Evolutionary conservation across 1,140 invertebrate species (phyloP).

Genomic region (Cyrtorhinus lividipennis): DNA sequence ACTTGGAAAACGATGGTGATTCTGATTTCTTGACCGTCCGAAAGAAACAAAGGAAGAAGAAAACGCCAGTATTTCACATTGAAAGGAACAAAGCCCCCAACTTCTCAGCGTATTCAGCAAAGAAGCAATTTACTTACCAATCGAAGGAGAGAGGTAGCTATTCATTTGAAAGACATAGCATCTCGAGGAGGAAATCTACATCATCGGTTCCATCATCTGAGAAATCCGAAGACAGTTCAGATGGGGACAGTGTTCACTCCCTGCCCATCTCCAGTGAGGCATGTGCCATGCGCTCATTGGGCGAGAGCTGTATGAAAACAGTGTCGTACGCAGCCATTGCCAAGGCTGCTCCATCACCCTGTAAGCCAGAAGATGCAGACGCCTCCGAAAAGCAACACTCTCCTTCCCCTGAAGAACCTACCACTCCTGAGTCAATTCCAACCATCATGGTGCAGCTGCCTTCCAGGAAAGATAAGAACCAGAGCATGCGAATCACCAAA

Average conservation of each 20-base stretch:
- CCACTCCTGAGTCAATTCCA: constrained; percentile 12
- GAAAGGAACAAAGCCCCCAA: constrained; percentile 29
- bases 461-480: not conserved
- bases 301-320: constrained; percentile 21
- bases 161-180: constrained; percentile 21
- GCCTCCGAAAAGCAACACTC: not conserved
- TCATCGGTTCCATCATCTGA: constrained; percentile 50
- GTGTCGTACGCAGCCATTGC: constrained; percentile 62
- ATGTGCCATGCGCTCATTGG: constrained; percentile 19
- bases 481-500: not conserved
- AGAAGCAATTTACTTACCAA: not conserved
- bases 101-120: constrained; percentile 20
- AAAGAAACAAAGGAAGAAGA: constrained; percentile 51
- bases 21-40: constrained; percentile 53
- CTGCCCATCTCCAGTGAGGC: constrained; percentile 42
- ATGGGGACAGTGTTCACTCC: constrained; percentile 56
- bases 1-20: constrained; percentile 11
- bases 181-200: constrained; percentile 34
- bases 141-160: constrained; percentile 17
- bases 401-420: not conserved
- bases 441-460: constrained; percentile 16
- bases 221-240: constrained; percentile 55
- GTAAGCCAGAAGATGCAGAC: not conserved
- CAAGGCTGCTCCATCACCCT: constrained; percentile 17
- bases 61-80: not conserved